Evolutionary conservation across 1,140 invertebrate genomes (phyloP).

Genomic region (Orchestia grillus): DNA sequence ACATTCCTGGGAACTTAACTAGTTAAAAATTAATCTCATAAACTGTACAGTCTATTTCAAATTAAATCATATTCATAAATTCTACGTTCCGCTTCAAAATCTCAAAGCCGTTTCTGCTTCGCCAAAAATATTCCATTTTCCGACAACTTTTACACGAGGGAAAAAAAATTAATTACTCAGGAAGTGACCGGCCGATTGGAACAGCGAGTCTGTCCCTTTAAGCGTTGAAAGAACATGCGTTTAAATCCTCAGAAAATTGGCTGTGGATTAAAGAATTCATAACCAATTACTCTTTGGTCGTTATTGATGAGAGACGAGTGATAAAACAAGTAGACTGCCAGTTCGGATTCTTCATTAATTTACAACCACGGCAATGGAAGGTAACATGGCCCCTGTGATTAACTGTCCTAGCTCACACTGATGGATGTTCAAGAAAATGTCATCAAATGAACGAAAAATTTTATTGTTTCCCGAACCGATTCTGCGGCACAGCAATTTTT

Average conservation of each 20-base stretch:
- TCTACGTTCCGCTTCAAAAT: too few species aligned
- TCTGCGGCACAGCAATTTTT: background rate
- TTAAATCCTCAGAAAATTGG: background rate
- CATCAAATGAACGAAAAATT: background rate
- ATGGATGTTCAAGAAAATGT: background rate
- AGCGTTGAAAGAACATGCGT: background rate
- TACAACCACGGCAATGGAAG: background rate
- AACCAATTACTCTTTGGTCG: background rate
- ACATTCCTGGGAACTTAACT: too few species aligned
- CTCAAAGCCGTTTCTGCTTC: too few species aligned
- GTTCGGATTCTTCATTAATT: background rate
- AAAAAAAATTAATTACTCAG: background rate
- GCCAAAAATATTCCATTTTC: background rate
- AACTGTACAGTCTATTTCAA: too few species aligned
- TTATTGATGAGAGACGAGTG: too few species aligned
- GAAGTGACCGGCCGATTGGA: background rate
- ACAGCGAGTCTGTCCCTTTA: background rate
- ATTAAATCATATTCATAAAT: too few species aligned
- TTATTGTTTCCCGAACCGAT: background rate
- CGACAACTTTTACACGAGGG: background rate
- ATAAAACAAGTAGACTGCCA: background rate
- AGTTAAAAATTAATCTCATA: too few species aligned
- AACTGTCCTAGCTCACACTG: background rate
- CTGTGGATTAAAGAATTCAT: background rate
- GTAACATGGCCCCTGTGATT: background rate